Evolutionary conservation across 2,888 invertebrate genomes (phyloP).

Genomic region (Nycteola revayana): DNA sequence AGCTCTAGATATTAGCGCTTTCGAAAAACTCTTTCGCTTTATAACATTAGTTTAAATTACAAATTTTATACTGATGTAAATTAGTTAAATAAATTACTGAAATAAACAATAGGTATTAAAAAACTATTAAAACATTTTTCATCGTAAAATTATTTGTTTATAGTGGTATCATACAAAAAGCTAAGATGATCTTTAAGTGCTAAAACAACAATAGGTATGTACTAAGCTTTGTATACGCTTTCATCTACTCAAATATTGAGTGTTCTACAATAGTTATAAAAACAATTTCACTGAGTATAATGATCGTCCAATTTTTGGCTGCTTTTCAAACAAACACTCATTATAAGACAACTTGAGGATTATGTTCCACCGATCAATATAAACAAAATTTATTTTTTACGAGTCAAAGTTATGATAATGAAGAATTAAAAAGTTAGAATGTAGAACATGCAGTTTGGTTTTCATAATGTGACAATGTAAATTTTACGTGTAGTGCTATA

Average conservation of each 20-base stretch:
- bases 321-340: constrained; percentile 29
- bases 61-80: too few relatives aligned
- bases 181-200: background rate
- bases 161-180: background rate
- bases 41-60: too few relatives aligned
- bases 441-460: constrained; percentile 1
- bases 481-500: too few relatives aligned
- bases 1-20: too few relatives aligned
- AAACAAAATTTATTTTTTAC: too few relatives aligned
- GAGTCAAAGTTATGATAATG: constrained; percentile 14
- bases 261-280: constrained; percentile 15
- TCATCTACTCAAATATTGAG: constrained; percentile 8
- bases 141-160: too few relatives aligned
- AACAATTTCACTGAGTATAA: constrained; percentile 24
- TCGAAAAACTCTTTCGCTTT: too few relatives aligned
- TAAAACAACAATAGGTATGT: background rate
- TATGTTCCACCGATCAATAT: constrained; percentile 19
- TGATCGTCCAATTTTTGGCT: constrained; percentile 25
- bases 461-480: too few relatives aligned
- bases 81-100: too few relatives aligned
- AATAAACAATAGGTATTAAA: too few relatives aligned
- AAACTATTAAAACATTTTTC: too few relatives aligned
- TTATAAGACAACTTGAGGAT: constrained; percentile 26
- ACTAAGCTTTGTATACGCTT: too few relatives aligned
- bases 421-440: constrained; percentile 11